Evolutionary conservation across 2,113 vertebrate genomes (phyloP).

Genomic region (Aspidoscelis tigris): DNA sequence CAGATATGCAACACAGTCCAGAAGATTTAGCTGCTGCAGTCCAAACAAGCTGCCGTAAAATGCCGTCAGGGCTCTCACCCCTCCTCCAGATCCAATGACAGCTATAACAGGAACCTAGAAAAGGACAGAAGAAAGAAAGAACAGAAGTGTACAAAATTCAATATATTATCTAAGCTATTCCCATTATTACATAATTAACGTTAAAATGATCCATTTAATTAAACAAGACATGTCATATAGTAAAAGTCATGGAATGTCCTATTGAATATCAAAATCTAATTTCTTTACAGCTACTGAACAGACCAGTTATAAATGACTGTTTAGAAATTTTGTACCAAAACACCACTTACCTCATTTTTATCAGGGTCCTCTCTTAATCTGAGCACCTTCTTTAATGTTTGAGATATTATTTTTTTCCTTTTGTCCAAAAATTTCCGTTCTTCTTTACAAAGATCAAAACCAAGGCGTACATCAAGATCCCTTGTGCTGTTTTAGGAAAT

Average conservation of each 20-base stretch:
- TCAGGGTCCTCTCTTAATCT: slow-evolving; percentile 63
- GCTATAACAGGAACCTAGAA: slow-evolving; percentile 84
- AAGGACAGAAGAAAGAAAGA: neutral
- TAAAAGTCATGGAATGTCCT: neutral
- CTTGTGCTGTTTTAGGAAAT: slow-evolving; percentile 63
- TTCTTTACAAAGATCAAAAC: slow-evolving; percentile 81
- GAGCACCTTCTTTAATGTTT: slow-evolving; percentile 75
- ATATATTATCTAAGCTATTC: neutral
- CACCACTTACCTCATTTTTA: slow-evolving; percentile 73
- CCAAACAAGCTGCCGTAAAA: slow-evolving; percentile 83
- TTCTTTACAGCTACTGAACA: neutral
- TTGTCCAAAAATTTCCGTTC: slow-evolving; percentile 82
- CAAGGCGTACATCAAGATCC: slow-evolving; percentile 81
- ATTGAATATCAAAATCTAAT: neutral
- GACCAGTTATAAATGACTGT: slow-evolving; percentile 12
- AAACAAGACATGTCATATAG: neutral
- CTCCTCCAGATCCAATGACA: slow-evolving; percentile 84
- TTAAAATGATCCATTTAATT: neutral
- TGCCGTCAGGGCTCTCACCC: slow-evolving; percentile 83
- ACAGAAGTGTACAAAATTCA: neutral
- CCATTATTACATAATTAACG: slow-evolving; percentile 2
- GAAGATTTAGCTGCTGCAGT: slow-evolving; percentile 81
- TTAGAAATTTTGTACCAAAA: neutral
- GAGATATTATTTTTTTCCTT: slow-evolving; percentile 76
- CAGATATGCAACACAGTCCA: slow-evolving; percentile 81